These are phyloP conservation scores for Plectropomus leopardus DNA, from an alignment of 2,113 vertebrate genomes.

Conservation along the genomic window DNA sequence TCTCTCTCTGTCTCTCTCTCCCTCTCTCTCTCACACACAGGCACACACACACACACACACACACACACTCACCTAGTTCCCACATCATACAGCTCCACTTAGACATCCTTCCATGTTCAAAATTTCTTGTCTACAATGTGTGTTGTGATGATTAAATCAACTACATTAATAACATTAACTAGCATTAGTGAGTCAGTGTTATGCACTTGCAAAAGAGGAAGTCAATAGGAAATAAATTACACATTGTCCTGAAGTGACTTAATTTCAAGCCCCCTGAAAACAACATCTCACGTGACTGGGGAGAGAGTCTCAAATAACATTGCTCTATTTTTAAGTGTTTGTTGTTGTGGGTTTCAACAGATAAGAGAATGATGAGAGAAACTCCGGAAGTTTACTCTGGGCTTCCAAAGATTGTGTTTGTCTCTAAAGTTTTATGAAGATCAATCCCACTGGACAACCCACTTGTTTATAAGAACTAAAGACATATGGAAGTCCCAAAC, in stretches of 20 bases:
- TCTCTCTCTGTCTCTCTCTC: neutral
- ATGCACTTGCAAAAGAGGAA: neutral
- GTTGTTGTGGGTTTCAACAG: conserved; percentile 42
- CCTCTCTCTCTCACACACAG: conserved; percentile 11
- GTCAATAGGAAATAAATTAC: neutral
- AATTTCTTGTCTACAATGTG: neutral
- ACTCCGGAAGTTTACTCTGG: conserved; percentile 61
- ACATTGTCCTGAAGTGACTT: neutral
- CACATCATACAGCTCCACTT: neutral
- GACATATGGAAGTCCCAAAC: neutral
- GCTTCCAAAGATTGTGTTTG: conserved; percentile 54
- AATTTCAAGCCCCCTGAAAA: conserved; percentile 28
- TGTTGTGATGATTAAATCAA: neutral
- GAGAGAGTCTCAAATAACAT: conserved; percentile 19
- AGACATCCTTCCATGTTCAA: neutral
- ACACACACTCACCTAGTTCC: conserved; percentile 10
- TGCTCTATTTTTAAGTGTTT: conserved; percentile 63
- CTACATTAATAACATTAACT: neutral
- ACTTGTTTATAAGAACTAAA: neutral
- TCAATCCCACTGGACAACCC: conserved; percentile 30
- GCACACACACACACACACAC: conserved; percentile 36
- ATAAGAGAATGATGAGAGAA: conserved; percentile 29
- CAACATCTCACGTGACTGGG: neutral
- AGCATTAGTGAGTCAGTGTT: neutral
- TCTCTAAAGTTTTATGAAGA: conserved; percentile 22